A percentile compares a stretch with the other conserved stretches of the same genome.
Evolutionary conservation across 1,140 invertebrate species (phyloP).

Genomic region (Drosophila murphyi): DNA sequence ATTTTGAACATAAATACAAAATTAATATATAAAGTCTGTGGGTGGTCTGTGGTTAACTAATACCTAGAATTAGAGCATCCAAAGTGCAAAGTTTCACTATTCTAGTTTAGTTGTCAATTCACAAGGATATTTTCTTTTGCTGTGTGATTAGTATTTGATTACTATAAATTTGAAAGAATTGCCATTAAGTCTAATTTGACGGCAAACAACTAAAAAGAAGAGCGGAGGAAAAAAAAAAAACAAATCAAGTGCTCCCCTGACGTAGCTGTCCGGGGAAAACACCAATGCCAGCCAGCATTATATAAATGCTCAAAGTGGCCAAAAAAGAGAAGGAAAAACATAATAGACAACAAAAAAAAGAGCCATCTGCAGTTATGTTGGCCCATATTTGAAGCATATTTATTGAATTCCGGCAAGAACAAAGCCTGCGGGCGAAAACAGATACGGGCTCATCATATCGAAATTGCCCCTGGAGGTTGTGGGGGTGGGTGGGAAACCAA

Average conservation of each 20-base stretch:
- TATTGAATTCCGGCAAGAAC: slow-evolving; percentile 65
- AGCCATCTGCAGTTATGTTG: slow-evolving; percentile 16
- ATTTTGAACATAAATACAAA: no score
- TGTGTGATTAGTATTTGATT: background rate
- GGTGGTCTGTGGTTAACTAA: no score
- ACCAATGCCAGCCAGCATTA: slow-evolving; percentile 6
- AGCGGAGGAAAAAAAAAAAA: background rate
- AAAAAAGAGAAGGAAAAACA: background rate
- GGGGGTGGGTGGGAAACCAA: background rate
- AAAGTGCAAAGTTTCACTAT: background rate
- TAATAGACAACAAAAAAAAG: slow-evolving; percentile 1
- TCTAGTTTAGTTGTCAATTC: background rate
- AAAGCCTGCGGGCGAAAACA: slow-evolving; percentile 39
- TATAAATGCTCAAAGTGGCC: slow-evolving; percentile 28
- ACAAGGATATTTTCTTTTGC: background rate
- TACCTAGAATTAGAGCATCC: background rate
- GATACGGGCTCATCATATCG: slow-evolving; percentile 9
- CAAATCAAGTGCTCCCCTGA: slow-evolving; percentile 37
- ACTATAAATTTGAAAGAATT: slow-evolving; percentile 58
- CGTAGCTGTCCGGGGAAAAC: slow-evolving; percentile 35
- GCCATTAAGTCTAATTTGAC: slow-evolving; percentile 68
- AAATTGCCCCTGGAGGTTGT: slow-evolving; percentile 18
- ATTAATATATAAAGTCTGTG: no score
- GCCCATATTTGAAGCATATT: slow-evolving; percentile 58
- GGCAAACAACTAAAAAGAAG: slow-evolving; percentile 30